Evolutionary conservation across 1,140 invertebrate species (phyloP), one percentile per base, ranked within the genome.

Genomic region (Venustaconcha ellipsiformis): DNA sequence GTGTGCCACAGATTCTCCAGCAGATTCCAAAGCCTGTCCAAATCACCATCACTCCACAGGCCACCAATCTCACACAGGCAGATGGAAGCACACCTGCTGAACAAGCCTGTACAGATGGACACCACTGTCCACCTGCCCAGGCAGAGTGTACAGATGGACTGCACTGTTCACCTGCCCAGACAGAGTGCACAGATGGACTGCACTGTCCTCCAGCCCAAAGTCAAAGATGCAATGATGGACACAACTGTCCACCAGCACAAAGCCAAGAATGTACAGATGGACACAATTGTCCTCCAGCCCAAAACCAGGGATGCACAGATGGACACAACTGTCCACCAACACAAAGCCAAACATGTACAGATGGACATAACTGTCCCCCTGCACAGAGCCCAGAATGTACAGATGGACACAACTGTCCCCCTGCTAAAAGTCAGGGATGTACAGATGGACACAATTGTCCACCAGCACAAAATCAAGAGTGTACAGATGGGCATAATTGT

Each of bases 11-110:
- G 13, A 60, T 63, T 15, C 59, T 62, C 37, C 71, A 66, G 17
- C 37, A n/a, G 55, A 26, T 56, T 59, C 56, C 72, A 1, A 80
- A 83, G 74, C 85, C 84, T 60, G 84, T 86, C 18, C 83, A 84
- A 72, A 85, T 85, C 56, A 85, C 85, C 20, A 83, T 84, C 48
- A 85, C 82, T 18, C 85, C 84, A 60, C 78, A 82, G 23, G 77
- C 70, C 56, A 64, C 75, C 14, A 66, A 64, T 6, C 73, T 74
- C 23, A 58, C 76, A 62, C 64, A 66, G 26, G 68, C 58, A 23
- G 65, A 71, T 62, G 68, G 66, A n/a, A 72, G 74, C 17, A 70
- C 75, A 17, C 78, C 79, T 65, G 78, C 57, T 74, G 73, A 65
- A 56, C 66, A 67, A 68, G 57, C 59, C 26, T 82, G 80, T 48